Percentiles rank a stretch among this genome's conserved stretches.
These are phyloP conservation scores for Elegia similella DNA, from an alignment of 2,888 invertebrate species.

Conservation along the genomic window DNA sequence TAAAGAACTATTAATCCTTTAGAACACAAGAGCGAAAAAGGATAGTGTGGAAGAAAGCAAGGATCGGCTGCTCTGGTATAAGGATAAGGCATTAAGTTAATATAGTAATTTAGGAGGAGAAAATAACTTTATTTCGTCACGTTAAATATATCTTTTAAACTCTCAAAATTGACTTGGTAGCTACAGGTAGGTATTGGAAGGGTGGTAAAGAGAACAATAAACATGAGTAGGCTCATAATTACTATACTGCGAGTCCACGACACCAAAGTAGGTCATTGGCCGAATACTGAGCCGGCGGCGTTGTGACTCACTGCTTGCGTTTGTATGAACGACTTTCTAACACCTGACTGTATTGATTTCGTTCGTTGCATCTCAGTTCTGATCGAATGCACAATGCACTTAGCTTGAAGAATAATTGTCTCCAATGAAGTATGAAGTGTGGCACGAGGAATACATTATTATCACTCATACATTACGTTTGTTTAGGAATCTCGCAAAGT, in stretches of 20 bases:
- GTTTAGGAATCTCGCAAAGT: too few species aligned
- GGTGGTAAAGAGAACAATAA: conserved; percentile 19
- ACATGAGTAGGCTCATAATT: conserved; percentile 24
- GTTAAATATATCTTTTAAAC: too few species aligned
- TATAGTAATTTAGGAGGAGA: too few species aligned
- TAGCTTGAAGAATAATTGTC: conserved; percentile 19
- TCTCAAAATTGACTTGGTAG: too few species aligned
- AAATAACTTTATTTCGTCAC: too few species aligned
- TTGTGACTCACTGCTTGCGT: conserved; percentile 59
- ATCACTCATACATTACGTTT: too few species aligned
- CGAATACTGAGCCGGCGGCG: conserved; percentile 64
- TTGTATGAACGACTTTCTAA: conserved; percentile 53
- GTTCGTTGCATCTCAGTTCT: conserved; percentile 21
- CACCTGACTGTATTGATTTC: conserved; percentile 45
- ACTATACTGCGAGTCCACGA: conserved; percentile 35
- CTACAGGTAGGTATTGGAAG: background rate
- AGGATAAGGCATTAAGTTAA: too few species aligned
- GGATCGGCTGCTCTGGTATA: too few species aligned
- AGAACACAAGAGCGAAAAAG: too few species aligned
- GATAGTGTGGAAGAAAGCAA: too few species aligned
- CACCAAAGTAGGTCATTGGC: conserved; percentile 73
- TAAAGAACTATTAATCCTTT: too few species aligned
- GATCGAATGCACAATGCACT: conserved; percentile 6
- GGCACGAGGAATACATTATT: too few species aligned
- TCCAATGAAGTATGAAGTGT: background rate